These are phyloP conservation scores for Pantelozetes paolii DNA, from an alignment of 2,888 invertebrate species.

Conservation along the genomic window DNA sequence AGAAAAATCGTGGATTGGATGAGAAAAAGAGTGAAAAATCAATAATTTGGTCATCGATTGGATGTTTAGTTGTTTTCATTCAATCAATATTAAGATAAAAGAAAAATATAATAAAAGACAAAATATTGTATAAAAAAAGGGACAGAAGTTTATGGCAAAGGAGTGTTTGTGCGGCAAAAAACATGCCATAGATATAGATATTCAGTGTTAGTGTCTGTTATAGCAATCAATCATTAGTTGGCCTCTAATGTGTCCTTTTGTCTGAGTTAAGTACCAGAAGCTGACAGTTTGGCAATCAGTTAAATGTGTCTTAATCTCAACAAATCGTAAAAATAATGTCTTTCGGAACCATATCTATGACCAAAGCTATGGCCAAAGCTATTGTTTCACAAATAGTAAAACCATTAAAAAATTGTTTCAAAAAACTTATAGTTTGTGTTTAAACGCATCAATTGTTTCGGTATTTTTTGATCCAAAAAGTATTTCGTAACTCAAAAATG, in stretches of 20 bases:
- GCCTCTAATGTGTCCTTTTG: conserved; percentile 21
- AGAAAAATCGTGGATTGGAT: neutral
- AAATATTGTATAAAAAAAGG: neutral
- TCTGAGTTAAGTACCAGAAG: conserved; percentile 2
- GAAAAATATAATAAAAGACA: neutral
- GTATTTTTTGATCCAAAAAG: neutral
- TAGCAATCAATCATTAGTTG: conserved; percentile 22
- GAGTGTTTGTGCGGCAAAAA: neutral
- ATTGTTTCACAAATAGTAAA: neutral
- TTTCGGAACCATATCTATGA: neutral
- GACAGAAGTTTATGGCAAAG: neutral
- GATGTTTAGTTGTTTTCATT: too few species aligned
- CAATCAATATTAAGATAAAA: neutral
- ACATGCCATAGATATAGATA: neutral
- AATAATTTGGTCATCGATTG: neutral
- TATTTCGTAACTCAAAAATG: neutral
- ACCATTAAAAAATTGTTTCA: neutral
- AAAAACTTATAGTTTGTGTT: too few species aligned
- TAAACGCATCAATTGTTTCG: neutral
- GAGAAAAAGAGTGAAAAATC: conserved; percentile 7
- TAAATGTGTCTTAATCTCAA: conserved; percentile 30
- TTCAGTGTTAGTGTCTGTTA: conserved; percentile 1
- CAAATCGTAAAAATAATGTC: conserved; percentile 13
- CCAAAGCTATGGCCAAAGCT: neutral
- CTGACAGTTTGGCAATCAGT: conserved; percentile 15